Evolutionary conservation across 2,797 vertebrate species (phyloP), one percentile per base, ranked within the genome.

Genomic region (Oreonectes daqikongensis): DNA sequence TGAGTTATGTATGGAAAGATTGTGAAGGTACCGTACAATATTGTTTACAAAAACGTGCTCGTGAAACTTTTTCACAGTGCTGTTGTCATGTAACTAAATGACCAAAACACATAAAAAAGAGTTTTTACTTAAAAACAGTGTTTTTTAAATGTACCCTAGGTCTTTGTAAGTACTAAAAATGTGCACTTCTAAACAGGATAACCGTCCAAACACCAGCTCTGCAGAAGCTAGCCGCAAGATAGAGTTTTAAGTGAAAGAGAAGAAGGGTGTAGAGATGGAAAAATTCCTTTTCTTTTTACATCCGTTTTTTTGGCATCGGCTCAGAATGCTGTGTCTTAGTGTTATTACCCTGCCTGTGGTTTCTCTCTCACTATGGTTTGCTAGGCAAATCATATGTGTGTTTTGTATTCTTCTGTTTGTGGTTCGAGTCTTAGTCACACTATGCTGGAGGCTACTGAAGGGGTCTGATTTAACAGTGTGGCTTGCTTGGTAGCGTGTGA

Each of bases 401-500:
- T 64, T 44, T 80, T 46, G 64, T 59, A 11, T 50, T 4, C 63
- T 61, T 65, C 65, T 72, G 42, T 59, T 28, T 76, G 79, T 75
- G 67, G 59, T 69, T 55, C 73, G 70, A 70, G 66, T 52, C 79
- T 77, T 75, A 85, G 83, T 81, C 73, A 82, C 53, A 75, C 55
- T 42, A 76, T 59, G 69, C 59, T 15, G 38, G 57, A 79, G 65
- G 69, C 59, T 44, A 24, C 40, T 79, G 48, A 65, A 46, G 6
- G n/a, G 57, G 60, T 68, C 68, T 48, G 42, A 55, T 72, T 64
- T 52, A 60, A 80, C 78, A 72, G 81, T 89, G 83, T 86, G 83
- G 84, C 80, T 79, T 88, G 22, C 20, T 50, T 50, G 48, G 80
- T 57, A 2, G 30, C 66, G 61, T 80, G 70, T 69, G 79, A 80